Percentiles rank a stretch among this genome's conserved stretches.
Evolutionary conservation across 2,113 vertebrate species (phyloP).

Genomic region (Pelmatolapia mariae): DNA sequence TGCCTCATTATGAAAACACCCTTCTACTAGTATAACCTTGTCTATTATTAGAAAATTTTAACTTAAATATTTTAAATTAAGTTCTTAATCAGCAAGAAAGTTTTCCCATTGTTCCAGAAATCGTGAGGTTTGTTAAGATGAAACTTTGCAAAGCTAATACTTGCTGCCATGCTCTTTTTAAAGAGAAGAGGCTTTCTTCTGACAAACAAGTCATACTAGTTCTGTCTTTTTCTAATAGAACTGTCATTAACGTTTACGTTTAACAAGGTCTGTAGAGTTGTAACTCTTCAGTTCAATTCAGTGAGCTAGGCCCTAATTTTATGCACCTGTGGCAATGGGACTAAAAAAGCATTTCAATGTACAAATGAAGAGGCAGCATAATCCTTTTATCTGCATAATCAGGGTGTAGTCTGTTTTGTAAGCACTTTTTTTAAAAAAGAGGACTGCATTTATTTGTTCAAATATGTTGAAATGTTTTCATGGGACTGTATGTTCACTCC

Average conservation of each 20-base stretch:
- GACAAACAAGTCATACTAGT: not conserved
- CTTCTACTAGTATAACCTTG: accelerated
- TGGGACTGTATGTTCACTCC: not conserved
- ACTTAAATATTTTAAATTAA: not conserved
- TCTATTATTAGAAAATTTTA: not conserved
- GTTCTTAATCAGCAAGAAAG: not conserved
- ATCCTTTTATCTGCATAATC: not conserved
- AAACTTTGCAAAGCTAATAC: not conserved
- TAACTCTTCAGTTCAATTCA: not conserved
- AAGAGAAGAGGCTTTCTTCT: not conserved
- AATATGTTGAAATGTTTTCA: not conserved
- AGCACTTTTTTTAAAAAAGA: not conserved
- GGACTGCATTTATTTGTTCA: not conserved
- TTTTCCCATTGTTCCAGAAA: not conserved
- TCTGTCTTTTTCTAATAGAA: not conserved
- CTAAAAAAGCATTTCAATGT: not conserved
- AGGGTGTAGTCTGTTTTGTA: not conserved
- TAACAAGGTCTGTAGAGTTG: not conserved
- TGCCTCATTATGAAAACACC: not conserved
- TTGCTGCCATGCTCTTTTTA: not conserved
- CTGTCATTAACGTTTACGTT: not conserved
- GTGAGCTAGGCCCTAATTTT: not conserved
- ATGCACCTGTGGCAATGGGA: not conserved
- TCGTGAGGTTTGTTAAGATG: not conserved
- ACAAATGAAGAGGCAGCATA: not conserved